Percentiles rank a stretch among this genome's conserved stretches.
phyloP scores from a whole-genome alignment of 2,888 invertebrate genomes.

The Hyles lineata region DNA sequence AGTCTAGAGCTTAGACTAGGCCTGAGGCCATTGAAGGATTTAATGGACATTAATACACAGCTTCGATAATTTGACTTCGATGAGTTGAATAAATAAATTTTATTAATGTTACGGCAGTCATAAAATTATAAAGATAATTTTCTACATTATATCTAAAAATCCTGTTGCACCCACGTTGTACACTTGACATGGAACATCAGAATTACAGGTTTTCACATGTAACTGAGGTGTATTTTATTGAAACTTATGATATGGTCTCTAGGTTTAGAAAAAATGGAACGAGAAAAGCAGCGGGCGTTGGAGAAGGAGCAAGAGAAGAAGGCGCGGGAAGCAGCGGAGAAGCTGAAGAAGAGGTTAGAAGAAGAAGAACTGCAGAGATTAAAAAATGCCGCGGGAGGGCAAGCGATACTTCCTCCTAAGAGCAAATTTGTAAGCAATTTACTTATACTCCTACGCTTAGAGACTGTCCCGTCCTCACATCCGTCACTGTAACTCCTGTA shows the following conservation, averaged over 20 bases:
- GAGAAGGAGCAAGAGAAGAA: constrained; percentile 90
- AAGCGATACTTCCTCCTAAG: constrained; percentile 79
- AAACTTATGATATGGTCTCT: constrained; percentile 51
- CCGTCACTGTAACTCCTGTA: too few relatives aligned
- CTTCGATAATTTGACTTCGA: not conserved
- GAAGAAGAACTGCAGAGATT: constrained; percentile 70
- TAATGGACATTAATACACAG: not conserved
- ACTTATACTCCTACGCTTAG: not conserved
- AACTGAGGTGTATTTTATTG: not conserved
- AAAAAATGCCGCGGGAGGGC: constrained; percentile 71
- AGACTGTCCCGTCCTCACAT: too few relatives aligned
- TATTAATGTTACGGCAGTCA: too few relatives aligned
- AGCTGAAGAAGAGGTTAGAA: constrained; percentile 87
- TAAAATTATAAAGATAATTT: too few relatives aligned
- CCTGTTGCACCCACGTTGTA: too few relatives aligned
- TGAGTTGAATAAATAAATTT: too few relatives aligned
- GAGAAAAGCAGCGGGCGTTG: constrained; percentile 94
- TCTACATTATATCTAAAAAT: too few relatives aligned
- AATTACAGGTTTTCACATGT: too few relatives aligned
- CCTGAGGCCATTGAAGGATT: not conserved
- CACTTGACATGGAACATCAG: too few relatives aligned
- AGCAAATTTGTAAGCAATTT: constrained; percentile 85
- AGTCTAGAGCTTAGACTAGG: too few relatives aligned
- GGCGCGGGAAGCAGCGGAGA: constrained; percentile 87
- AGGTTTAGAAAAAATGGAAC: constrained; percentile 98